A percentile compares a stretch with the other conserved stretches of the same genome.
Evolutionary conservation across 2,888 invertebrate species (phyloP).

Genomic region (Frankliniella intonsa): DNA sequence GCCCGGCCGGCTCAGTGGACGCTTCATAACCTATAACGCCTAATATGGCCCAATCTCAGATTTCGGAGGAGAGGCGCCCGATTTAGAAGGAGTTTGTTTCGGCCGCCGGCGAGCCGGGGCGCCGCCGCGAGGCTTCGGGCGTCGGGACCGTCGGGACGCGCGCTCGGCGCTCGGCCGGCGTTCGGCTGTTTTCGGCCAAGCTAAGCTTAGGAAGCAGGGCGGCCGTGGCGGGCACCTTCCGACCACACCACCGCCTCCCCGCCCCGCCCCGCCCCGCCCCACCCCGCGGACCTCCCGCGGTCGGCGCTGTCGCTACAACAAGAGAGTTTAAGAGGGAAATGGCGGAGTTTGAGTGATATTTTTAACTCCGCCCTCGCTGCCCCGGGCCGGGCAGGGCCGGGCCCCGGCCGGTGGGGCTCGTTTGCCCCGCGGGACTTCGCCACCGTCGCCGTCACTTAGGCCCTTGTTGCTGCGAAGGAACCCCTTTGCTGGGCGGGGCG

Average conservation of each 20-base stretch:
- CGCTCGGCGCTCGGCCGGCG: not conserved
- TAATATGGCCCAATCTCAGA: constrained; percentile 23
- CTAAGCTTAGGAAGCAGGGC: constrained; percentile 20
- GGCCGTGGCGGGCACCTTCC: not conserved
- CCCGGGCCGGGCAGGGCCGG: not conserved
- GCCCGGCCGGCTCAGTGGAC: not conserved
- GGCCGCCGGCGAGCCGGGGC: not conserved
- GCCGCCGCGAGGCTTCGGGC: not conserved
- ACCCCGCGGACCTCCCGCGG: not conserved
- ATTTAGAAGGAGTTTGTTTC: constrained; percentile 23
- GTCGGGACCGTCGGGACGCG: not conserved
- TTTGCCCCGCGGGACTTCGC: not conserved
- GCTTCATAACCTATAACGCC: constrained; percentile 26
- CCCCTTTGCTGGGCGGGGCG: not conserved
- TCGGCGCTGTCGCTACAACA: constrained; percentile 20
- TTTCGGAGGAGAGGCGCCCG: constrained; percentile 23
- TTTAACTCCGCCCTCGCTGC: constrained; percentile 13
- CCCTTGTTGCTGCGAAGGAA: not conserved
- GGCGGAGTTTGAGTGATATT: constrained; percentile 26
- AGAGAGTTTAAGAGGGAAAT: constrained; percentile 25
- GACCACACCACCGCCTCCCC: not conserved
- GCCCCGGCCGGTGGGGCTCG: not conserved
- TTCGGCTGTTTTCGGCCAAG: constrained; percentile 21
- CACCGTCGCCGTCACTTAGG: constrained; percentile 1
- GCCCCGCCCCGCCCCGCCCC: not conserved